These are phyloP conservation scores for Ceyx melanurus DNA, from an alignment of 2,113 vertebrate species.

Conservation along the genomic window DNA sequence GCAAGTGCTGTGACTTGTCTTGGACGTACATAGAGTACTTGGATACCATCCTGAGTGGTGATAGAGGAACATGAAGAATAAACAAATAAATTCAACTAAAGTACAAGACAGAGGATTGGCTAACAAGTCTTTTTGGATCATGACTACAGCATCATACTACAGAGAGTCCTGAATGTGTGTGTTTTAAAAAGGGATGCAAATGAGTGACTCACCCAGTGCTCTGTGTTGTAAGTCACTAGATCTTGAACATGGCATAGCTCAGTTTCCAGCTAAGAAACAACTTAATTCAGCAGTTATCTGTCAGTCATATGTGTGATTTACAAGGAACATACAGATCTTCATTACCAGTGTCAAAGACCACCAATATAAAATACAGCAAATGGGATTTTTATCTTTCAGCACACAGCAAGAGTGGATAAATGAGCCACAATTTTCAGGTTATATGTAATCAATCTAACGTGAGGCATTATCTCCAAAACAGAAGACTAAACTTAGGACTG, in stretches of 20 bases:
- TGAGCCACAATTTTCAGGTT: conserved; percentile 66
- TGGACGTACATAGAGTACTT: neutral
- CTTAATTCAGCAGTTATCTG: conserved; percentile 76
- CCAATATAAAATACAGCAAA: conserved; percentile 79
- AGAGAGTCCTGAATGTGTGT: neutral
- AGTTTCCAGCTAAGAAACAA: conserved; percentile 71
- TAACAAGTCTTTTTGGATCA: neutral
- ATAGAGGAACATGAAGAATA: neutral
- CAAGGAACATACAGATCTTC: conserved; percentile 71
- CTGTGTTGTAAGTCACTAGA: conserved; percentile 32
- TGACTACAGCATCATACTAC: too few species aligned
- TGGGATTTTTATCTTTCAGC: conserved; percentile 83
- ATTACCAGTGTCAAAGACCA: conserved; percentile 74
- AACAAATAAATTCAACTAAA: neutral
- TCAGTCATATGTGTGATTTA: conserved; percentile 79
- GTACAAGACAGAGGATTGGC: neutral
- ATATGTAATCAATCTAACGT: conserved; percentile 74
- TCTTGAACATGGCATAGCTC: conserved; percentile 59
- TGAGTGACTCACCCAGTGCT: conserved; percentile 15
- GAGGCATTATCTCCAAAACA: conserved; percentile 74
- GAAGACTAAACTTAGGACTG: conserved; percentile 55
- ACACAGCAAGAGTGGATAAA: conserved; percentile 65
- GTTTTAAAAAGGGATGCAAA: conserved; percentile 23
- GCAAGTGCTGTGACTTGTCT: neutral
- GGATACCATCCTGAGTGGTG: neutral